A percentile compares a stretch with the other conserved stretches of the same genome.
These are phyloP conservation scores for Platycheirus albimanus DNA, from an alignment of 2,888 invertebrate species.

Conservation along the genomic window DNA sequence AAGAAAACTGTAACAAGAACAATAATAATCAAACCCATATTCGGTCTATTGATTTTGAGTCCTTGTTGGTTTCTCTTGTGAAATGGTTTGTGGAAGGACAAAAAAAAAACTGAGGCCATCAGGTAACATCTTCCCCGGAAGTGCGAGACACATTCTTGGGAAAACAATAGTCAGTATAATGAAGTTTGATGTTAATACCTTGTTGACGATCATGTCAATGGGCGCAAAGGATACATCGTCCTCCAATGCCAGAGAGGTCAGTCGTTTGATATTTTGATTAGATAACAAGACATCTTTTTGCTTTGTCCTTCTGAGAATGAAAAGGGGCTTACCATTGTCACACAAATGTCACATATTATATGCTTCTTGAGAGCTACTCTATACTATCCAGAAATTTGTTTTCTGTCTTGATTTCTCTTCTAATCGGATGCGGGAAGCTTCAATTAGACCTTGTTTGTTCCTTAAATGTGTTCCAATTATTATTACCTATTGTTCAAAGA, in stretches of 20 bases:
- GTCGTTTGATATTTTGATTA: slow-evolving; percentile 37
- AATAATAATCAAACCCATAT: slow-evolving; percentile 54
- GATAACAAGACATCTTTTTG: slow-evolving; percentile 50
- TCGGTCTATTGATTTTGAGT: slow-evolving; percentile 66
- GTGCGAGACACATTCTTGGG: slow-evolving; percentile 44
- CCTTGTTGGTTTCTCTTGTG: slow-evolving; percentile 30
- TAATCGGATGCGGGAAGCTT: slow-evolving; percentile 6
- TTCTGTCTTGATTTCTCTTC: slow-evolving; percentile 7
- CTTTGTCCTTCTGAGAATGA: slow-evolving; percentile 42
- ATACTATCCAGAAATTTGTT: too few relatives aligned
- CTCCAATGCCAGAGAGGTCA: slow-evolving; percentile 30
- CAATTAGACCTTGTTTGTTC: slow-evolving; percentile 58
- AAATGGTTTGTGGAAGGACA: too few relatives aligned
- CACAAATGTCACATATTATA: slow-evolving; percentile 47
- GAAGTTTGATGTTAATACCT: slow-evolving; percentile 67
- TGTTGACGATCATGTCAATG: slow-evolving; percentile 44
- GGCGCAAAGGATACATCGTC: slow-evolving; percentile 51
- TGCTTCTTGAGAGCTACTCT: slow-evolving; percentile 10
- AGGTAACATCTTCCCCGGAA: slow-evolving; percentile 60
- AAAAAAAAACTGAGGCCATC: too few relatives aligned
- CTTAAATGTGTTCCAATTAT: slow-evolving; percentile 6
- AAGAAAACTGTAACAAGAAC: slow-evolving; percentile 58
- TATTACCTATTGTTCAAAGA: neutral
- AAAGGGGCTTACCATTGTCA: slow-evolving; percentile 35
- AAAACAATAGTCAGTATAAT: slow-evolving; percentile 66